phyloP scores from a whole-genome alignment of 2,888 invertebrate genomes.

The Dasypogon diadema region DNA sequence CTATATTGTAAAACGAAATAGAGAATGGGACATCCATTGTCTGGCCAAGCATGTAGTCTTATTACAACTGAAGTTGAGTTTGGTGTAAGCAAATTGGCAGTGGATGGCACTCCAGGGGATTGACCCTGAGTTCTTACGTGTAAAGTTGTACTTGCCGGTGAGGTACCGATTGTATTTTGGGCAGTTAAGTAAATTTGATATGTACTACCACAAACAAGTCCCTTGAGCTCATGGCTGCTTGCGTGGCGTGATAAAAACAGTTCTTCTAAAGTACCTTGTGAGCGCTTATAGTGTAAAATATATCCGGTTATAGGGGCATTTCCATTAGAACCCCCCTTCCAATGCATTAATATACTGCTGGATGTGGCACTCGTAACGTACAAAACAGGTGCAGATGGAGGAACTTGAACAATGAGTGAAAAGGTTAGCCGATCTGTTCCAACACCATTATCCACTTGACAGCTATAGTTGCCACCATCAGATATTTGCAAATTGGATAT shows the following conservation, averaged over 20 bases:
- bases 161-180: conserved; percentile 79
- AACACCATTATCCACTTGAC: conserved; percentile 76
- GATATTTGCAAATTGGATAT: conserved; percentile 74
- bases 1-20: conserved; percentile 80
- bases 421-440: conserved; percentile 77
- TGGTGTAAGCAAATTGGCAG: conserved; percentile 75
- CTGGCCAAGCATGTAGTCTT: conserved; percentile 79
- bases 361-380: conserved; percentile 83
- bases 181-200: conserved; percentile 79
- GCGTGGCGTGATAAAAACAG: conserved; percentile 75
- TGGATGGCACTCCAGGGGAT: conserved; percentile 77
- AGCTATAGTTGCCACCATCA: conserved; percentile 80
- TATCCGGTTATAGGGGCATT: conserved; percentile 78
- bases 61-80: conserved; percentile 78
- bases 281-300: conserved; percentile 75
- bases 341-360: conserved; percentile 79
- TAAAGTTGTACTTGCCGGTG: conserved; percentile 76
- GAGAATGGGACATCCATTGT: conserved; percentile 78
- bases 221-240: conserved; percentile 77
- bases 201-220: conserved; percentile 78
- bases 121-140: conserved; percentile 80
- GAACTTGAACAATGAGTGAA: conserved; percentile 78
- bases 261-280: conserved; percentile 77
- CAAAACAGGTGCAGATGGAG: conserved; percentile 79
- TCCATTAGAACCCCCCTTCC: conserved; percentile 79